These are phyloP conservation scores for Onychomys leucogaster DNA, from an alignment of 2,797 vertebrate species.

Conservation along the genomic window DNA sequence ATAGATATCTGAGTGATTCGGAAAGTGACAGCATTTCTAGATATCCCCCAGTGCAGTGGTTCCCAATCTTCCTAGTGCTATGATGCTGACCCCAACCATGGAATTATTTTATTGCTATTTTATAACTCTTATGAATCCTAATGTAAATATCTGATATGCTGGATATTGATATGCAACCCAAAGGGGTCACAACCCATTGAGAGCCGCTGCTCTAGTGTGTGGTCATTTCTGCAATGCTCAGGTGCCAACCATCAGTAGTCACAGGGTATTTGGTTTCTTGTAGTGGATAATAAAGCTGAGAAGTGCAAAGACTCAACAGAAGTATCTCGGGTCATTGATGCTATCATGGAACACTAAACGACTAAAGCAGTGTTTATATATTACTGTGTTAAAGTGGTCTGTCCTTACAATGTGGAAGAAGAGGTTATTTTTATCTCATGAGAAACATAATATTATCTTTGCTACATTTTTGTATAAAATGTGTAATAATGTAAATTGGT, in stretches of 20 bases:
- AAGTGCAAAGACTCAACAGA: neutral
- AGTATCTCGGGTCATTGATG: neutral
- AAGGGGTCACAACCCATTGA: neutral
- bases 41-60: neutral
- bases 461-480: constrained; percentile 6
- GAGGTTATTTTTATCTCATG: neutral
- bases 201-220: neutral
- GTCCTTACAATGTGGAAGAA: neutral
- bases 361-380: neutral
- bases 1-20: neutral
- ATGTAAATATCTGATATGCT: neutral
- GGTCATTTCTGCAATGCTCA: neutral
- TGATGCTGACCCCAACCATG: neutral
- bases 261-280: neutral
- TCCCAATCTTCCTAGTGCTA: neutral
- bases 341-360: neutral
- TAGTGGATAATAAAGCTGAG: neutral
- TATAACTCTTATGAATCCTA: neutral
- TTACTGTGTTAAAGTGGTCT: neutral
- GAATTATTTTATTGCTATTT: neutral
- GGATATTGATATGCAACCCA: no score
- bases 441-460: constrained; percentile 25
- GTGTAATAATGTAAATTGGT: neutral
- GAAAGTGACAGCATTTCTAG: neutral
- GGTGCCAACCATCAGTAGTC: neutral